Percentiles rank a stretch among this genome's conserved stretches.
phyloP scores from a whole-genome alignment of 2,113 vertebrate genomes.

The Hydrolagus affinis region DNA sequence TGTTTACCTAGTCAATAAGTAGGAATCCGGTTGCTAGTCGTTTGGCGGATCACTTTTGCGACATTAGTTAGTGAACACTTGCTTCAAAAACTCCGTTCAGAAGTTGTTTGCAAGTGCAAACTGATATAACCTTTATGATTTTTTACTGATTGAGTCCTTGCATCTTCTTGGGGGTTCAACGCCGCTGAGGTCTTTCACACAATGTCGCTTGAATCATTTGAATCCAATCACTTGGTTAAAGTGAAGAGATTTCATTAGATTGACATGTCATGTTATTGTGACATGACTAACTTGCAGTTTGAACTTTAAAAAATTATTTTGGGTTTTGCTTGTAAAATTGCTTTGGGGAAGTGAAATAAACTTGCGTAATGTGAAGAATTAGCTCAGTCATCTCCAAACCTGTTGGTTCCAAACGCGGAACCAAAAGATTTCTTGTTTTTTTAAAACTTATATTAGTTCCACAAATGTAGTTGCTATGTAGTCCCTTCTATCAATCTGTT shows the following conservation, averaged over 20 bases:
- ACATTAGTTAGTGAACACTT: not conserved
- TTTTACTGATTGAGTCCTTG: not conserved
- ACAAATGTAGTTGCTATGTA: not conserved
- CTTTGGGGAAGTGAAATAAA: slow-evolving; percentile 6
- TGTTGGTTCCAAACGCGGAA: not conserved
- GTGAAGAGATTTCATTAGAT: not conserved
- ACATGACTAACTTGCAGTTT: not conserved
- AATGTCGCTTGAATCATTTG: not conserved
- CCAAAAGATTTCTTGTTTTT: not conserved
- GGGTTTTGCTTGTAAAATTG: not conserved
- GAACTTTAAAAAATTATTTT: not conserved
- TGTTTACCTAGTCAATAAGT: too few relatives aligned
- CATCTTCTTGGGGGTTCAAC: not conserved
- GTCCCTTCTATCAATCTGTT: not conserved
- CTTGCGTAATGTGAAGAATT: slow-evolving; percentile 3
- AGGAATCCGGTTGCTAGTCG: too few relatives aligned
- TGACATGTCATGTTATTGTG: not conserved
- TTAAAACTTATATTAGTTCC: not conserved
- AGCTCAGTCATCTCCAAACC: slow-evolving; percentile 3
- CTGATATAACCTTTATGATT: not conserved
- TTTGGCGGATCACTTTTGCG: too few relatives aligned
- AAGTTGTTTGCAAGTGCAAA: not conserved
- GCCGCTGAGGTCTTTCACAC: not conserved
- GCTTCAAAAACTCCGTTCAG: not conserved
- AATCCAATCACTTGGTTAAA: not conserved